Conservation (phyloP, 2,888 invertebrate genomes). For the Sphinx pinastri region DNA sequence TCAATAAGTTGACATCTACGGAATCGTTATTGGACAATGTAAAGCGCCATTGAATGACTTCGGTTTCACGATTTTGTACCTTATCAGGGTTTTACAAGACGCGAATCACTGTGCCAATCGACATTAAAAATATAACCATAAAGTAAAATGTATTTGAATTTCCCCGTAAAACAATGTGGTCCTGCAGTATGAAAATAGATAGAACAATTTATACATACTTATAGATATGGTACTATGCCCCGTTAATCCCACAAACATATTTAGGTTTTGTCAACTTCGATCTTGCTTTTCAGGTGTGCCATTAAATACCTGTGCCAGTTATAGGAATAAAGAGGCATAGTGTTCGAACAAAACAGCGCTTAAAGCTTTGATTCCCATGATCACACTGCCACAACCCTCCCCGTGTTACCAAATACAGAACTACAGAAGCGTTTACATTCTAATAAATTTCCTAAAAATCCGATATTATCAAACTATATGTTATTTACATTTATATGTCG, state of each 20-base stretch:
- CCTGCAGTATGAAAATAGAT: constrained; percentile 78
- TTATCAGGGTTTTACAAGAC: too few relatives aligned
- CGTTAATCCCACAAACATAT: constrained; percentile 40
- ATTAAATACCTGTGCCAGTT: background rate
- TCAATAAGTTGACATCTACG: too few relatives aligned
- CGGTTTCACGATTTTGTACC: too few relatives aligned
- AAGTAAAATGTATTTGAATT: constrained; percentile 34
- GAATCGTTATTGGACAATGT: too few relatives aligned
- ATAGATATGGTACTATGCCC: constrained; percentile 63
- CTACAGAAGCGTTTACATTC: constrained; percentile 78
- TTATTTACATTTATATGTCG: constrained; percentile 83
- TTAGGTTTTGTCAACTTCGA: too few relatives aligned
- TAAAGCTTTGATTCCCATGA: constrained; percentile 83
- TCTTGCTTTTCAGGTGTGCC: too few relatives aligned
- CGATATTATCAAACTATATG: constrained; percentile 82
- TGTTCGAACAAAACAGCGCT: constrained; percentile 70
- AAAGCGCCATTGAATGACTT: too few relatives aligned
- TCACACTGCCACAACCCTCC: constrained; percentile 74
- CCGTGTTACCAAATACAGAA: constrained; percentile 64
- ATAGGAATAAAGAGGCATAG: constrained; percentile 54
- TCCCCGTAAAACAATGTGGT: constrained; percentile 53
- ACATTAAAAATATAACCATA: constrained; percentile 16
- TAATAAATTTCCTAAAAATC: constrained; percentile 82
- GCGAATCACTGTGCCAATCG: too few relatives aligned
- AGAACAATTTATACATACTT: constrained; percentile 64